Base-by-base conservation (phyloP, 2,888 invertebrate genomes). In the Agriopis marginaria region DNA sequence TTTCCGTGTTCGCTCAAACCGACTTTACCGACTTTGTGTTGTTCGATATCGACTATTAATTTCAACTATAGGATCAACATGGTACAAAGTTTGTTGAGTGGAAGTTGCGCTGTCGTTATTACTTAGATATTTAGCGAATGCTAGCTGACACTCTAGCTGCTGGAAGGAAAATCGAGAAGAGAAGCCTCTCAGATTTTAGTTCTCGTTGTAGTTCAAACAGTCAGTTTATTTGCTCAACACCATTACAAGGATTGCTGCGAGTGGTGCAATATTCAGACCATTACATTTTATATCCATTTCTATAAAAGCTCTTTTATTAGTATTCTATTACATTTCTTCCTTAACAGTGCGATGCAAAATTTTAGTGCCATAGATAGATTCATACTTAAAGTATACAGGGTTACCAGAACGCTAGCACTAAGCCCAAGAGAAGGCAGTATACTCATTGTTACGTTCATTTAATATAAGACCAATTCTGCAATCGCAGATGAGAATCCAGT, bases 241-340 rank as follows among this genome's bases (percentile, higher is more conserved):
- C 81, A 81, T 84, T 81, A 82, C 77, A 70, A 78, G 76, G 75
- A 83, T 81, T 79, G 78, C 80, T 74, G 72, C 75, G 81, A 78
- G 74, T 74, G 72, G 66, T 72, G 73, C 71, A 75, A 63, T 73
- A 68, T 65, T 32, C 23, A 50, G 17, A 45, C 59, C 40, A 53
- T 66, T 64, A 55, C 71, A 64, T 66, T 40, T 68, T 70, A 70
- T 66, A 69, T 66, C 67, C 62, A 59, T 71, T 64, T 63, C 17
- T 56, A 56, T 49, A 50, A 64, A 62, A 62, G 62, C 53, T 53
- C 51, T 58, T 61, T 61, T 53, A 62, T 62, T 54, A n/a, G 32
- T 53, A 53, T 62, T 62, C 32, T 53, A 62, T 14, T 9, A 23
- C 32, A 62, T 62, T 45, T 44, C 62, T 62, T 62, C 62, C 51